Base-by-base conservation (phyloP, 2,888 invertebrate species). In the Acronicta psi region DNA sequence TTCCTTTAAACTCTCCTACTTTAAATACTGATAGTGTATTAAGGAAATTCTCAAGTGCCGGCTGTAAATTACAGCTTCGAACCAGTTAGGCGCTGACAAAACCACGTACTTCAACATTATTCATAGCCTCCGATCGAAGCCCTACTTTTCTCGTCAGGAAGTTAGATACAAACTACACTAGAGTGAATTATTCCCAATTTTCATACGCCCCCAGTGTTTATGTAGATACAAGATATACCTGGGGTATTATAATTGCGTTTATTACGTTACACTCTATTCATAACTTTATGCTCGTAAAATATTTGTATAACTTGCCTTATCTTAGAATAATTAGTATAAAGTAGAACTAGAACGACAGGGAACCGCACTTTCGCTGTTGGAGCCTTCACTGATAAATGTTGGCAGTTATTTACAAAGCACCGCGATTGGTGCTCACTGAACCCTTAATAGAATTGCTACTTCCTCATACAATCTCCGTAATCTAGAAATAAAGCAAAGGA, bases 241-340 rank as follows among this genome's bases (percentile, higher is more conserved):
- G n/a, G n/a, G n/a, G n/a, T n/a, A n/a, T n/a, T n/a, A n/a, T n/a
- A n/a, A n/a, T n/a, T n/a, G n/a, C n/a, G n/a, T n/a, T n/a, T n/a
- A n/a, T n/a, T n/a, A n/a, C n/a, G 11, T 34, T n/a, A 34, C 34
- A n/a, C 34, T 6, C n/a, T n/a, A 7, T 34, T 47, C 50, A 52
- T 59, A 75, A 69, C 55, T 61, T 47, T 52, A 57, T 46, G 36
- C 43, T 66, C 60, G 44, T 73, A 58, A 70, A 75, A 72, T 74
- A 77, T 76, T 73, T 71, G 65, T 78, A 76, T 75, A 79, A 75
- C 69, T 73, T 18, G 69, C 58, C 79, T 75, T 79, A 80, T 80
- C 81, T 79, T 56, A 42, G 63, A 75, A 78, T 82, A 82, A 82
- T 81, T 82, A 81, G 79, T 79, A 67, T 80, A 75, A 83, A 79